These are phyloP conservation scores for Piezodorus guildinii DNA, from an alignment of 1,140 invertebrate species.

Conservation along the genomic window DNA sequence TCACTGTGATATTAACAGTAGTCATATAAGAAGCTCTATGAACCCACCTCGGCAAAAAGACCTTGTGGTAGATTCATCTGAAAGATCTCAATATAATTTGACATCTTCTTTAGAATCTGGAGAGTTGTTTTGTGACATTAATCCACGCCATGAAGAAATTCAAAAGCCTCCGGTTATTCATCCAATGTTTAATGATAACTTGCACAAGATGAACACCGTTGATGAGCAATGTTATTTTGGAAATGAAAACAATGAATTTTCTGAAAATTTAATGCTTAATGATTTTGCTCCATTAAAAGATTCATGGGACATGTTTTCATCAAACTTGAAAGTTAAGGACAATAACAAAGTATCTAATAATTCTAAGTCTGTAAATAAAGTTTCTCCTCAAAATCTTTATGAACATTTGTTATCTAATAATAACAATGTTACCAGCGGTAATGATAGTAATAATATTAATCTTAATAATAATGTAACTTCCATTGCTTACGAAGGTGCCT, in stretches of 20 bases:
- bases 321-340: not conserved
- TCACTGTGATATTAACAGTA: constrained; percentile 11
- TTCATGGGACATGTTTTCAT: not conserved
- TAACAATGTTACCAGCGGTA: not conserved
- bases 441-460: not conserved
- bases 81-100: constrained; percentile 11
- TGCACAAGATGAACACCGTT: not conserved
- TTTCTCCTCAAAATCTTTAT: not conserved
- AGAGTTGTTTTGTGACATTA: constrained; percentile 11
- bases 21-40: not conserved
- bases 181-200: not conserved
- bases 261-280: not conserved
- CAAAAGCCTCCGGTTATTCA: constrained; percentile 1
- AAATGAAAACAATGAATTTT: constrained; percentile 10
- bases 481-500: not conserved
- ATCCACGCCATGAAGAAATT: not conserved
- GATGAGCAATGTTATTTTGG: constrained; percentile 1
- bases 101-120: constrained; percentile 1
- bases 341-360: not conserved
- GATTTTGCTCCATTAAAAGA: constrained; percentile 1
- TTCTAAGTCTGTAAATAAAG: not conserved
- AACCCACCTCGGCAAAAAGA: not conserved
- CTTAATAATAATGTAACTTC: not conserved
- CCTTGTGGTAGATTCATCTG: not conserved
- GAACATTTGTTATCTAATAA: not conserved